A percentile compares a stretch with the other conserved stretches of the same genome.
phyloP scores from a whole-genome alignment of 2,113 vertebrate species.

The Tapirus terrestris region DNA sequence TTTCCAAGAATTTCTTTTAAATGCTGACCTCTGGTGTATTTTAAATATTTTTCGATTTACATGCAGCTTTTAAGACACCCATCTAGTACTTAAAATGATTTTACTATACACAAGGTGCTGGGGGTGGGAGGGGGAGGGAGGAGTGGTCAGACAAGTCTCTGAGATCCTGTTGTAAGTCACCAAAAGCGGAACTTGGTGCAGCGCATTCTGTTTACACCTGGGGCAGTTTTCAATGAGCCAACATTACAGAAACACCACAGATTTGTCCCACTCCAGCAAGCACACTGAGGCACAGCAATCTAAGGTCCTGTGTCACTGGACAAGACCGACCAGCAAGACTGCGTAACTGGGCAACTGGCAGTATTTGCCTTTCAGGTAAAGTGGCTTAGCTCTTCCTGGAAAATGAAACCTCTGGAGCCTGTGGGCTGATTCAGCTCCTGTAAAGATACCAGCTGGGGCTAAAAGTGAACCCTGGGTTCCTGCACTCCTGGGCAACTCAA shows the following conservation, averaged over 20 bases:
- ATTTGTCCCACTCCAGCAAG: not conserved
- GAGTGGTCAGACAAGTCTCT: not conserved
- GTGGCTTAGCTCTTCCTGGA: not conserved
- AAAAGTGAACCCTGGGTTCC: not conserved
- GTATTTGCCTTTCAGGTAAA: not conserved
- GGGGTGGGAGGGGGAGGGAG: not conserved
- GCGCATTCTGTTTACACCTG: not conserved
- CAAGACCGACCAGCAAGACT: not conserved
- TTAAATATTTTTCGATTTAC: not conserved
- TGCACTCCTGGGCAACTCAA: not conserved
- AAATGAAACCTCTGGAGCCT: not conserved
- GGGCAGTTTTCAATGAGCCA: not conserved
- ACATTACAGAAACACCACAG: not conserved
- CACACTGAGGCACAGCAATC: too few relatives aligned
- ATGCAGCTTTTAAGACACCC: not conserved
- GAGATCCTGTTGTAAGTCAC: not conserved
- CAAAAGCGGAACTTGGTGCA: not conserved
- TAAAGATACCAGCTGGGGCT: not conserved
- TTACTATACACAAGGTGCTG: not conserved
- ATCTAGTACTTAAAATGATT: not conserved
- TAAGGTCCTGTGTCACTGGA: not conserved
- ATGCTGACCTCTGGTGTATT: not conserved
- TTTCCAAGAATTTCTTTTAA: slow-evolving; percentile 1
- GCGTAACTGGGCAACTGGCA: not conserved
- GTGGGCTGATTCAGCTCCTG: not conserved